phyloP scores from a whole-genome alignment of 2,888 invertebrate genomes.

The Maniola hyperantus region DNA sequence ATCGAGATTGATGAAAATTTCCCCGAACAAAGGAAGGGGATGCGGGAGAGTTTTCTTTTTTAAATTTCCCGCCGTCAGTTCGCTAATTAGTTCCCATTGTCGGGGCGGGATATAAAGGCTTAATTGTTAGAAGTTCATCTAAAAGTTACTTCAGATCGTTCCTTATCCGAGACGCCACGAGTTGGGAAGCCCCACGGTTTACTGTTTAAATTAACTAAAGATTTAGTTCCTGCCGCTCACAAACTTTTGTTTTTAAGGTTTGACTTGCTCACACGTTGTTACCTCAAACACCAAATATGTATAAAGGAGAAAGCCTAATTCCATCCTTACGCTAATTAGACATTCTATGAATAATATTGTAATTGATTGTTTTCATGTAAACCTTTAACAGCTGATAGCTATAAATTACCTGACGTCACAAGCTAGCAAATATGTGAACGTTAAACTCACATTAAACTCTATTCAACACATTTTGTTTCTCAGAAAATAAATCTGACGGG shows the following conservation, averaged over 20 bases:
- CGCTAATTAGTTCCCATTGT: conserved; percentile 75
- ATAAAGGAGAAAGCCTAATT: neutral
- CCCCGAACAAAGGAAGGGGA: conserved; percentile 50
- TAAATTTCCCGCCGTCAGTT: conserved; percentile 56
- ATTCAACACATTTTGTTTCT: too few species aligned
- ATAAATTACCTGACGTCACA: too few species aligned
- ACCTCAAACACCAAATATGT: neutral
- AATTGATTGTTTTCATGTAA: too few species aligned
- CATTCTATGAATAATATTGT: neutral
- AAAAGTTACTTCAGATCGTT: conserved; percentile 53
- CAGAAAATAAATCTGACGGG: too few species aligned
- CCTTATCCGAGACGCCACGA: conserved; percentile 51
- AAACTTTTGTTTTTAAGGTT: conserved; percentile 34
- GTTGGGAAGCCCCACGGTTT: conserved; percentile 45
- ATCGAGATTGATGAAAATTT: conserved; percentile 57
- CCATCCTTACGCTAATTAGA: neutral
- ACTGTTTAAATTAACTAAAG: conserved; percentile 35
- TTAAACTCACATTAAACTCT: too few species aligned
- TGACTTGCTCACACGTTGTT: conserved; percentile 18
- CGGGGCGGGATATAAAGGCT: conserved; percentile 65
- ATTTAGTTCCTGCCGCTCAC: conserved; percentile 32
- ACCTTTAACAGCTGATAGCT: too few species aligned
- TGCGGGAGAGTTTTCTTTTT: conserved; percentile 55
- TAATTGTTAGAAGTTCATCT: conserved; percentile 70
- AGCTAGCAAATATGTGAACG: too few species aligned